These are phyloP conservation scores for Polyodon spathula DNA, from an alignment of 2,113 vertebrate species.

Conservation along the genomic window DNA sequence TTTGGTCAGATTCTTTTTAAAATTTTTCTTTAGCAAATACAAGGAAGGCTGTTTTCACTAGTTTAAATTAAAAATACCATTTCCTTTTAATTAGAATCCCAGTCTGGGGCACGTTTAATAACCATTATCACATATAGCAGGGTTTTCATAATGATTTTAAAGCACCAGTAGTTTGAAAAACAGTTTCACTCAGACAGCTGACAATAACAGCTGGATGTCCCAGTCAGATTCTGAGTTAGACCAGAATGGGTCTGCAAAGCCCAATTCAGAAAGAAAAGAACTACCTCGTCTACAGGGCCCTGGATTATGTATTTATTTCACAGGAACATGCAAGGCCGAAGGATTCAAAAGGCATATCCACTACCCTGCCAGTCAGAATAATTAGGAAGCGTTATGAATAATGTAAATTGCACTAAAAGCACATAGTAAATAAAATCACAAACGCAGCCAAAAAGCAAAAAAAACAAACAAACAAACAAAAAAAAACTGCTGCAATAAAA, in stretches of 20 bases:
- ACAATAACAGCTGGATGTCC: background rate
- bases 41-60: too few relatives aligned
- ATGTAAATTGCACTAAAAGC: background rate
- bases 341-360: background rate
- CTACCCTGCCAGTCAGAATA: background rate
- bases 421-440: slow-evolving; percentile 13
- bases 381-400: background rate
- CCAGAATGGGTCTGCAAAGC: too few relatives aligned
- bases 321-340: background rate
- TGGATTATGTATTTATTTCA: background rate
- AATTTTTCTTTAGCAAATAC: too few relatives aligned
- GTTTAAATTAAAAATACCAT: too few relatives aligned
- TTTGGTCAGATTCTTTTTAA: too few relatives aligned
- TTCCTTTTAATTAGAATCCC: background rate
- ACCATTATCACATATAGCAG: background rate
- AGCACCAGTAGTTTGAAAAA: background rate
- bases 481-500: background rate
- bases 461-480: slow-evolving; percentile 9
- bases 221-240: background rate
- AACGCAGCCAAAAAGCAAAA: slow-evolving; percentile 7
- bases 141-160: background rate
- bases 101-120: background rate
- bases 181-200: background rate
- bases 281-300: too few relatives aligned
- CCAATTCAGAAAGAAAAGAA: too few relatives aligned